Conservation (phyloP, 2,113 vertebrate genomes). For the Pelodiscus sinensis region DNA sequence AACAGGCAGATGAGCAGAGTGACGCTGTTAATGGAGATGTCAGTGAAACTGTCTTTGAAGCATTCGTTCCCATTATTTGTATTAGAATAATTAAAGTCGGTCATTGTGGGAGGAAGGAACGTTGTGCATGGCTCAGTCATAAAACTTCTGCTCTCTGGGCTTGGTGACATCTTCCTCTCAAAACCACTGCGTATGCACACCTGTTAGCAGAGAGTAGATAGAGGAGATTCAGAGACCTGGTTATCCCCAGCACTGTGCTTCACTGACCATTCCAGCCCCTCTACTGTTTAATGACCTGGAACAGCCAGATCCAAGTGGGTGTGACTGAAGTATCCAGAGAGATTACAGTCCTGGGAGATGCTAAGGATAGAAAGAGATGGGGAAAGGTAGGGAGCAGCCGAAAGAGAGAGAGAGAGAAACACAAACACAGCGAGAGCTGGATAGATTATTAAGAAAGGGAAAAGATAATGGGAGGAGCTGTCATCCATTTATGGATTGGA, state of each 20-base stretch:
- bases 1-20: constrained; percentile 62
- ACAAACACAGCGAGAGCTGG: no score
- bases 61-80: background rate
- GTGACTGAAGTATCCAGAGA: background rate
- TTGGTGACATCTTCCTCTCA: background rate
- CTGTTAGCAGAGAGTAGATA: background rate
- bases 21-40: background rate
- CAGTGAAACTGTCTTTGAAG: background rate
- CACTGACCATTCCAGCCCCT: background rate
- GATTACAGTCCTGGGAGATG: background rate
- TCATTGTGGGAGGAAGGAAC: background rate
- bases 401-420: background rate
- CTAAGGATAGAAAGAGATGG: background rate
- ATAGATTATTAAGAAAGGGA: background rate
- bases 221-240: background rate
- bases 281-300: background rate
- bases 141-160: constrained; percentile 32
- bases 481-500: background rate
- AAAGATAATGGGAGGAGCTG: background rate
- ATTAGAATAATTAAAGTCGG: background rate
- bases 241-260: background rate
- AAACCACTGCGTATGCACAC: background rate
- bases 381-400: background rate
- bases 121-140: constrained; percentile 8
- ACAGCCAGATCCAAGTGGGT: background rate